These are phyloP conservation scores for Geopemphigus sp. DNA, from an alignment of 1,140 invertebrate species.

Conservation along the genomic window DNA sequence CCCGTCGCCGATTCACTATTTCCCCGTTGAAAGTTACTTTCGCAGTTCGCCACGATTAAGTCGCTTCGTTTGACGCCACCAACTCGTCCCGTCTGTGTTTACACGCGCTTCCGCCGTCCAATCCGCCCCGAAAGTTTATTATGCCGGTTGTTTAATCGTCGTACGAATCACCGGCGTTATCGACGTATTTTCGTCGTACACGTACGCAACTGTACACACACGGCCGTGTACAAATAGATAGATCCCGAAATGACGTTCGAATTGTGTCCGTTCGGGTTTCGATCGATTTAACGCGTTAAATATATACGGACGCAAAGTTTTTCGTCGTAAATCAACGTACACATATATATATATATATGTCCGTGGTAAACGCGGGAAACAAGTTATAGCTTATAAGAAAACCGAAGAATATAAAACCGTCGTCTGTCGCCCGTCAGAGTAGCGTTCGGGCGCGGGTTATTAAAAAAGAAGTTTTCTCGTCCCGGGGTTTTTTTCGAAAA, in stretches of 20 bases:
- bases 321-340: conserved; percentile 1
- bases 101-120: not conserved
- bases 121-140: conserved; percentile 14
- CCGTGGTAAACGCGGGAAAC: not conserved
- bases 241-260: not conserved
- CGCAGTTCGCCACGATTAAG: not conserved
- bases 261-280: not conserved
- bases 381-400: conserved; percentile 17
- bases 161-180: too few relatives aligned
- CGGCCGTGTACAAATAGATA: not conserved
- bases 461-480: conserved; percentile 14
- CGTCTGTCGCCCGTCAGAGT: not conserved
- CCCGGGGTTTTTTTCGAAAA: not conserved
- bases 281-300: not conserved
- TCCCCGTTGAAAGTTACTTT: not conserved
- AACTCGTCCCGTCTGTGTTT: too few relatives aligned
- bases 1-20: not conserved
- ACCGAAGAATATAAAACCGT: not conserved
- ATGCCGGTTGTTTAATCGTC: too few relatives aligned
- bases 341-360: not conserved
- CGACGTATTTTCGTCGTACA: not conserved
- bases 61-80: not conserved
- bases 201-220: not conserved
- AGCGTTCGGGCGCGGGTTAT: not conserved
- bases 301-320: not conserved